phyloP scores from a whole-genome alignment of 2,888 invertebrate genomes.

The Choreutis nemorana region DNA sequence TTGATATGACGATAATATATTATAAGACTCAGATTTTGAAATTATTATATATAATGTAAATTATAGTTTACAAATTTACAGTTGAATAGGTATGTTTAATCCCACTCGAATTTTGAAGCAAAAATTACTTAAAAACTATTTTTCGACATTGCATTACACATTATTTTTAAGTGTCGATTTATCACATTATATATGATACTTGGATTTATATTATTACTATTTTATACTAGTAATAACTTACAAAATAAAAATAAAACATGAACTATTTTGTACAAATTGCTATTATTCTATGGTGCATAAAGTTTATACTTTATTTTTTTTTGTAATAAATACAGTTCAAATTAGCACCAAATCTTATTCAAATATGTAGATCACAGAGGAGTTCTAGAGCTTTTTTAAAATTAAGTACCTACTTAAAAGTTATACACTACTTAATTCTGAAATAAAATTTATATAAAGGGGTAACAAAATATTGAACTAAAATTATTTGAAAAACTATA shows the following conservation, averaged over 20 bases:
- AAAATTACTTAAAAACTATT: too few relatives aligned
- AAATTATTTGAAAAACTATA: conserved; percentile 24
- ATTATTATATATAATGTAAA: conserved; percentile 1
- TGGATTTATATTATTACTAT: too few relatives aligned
- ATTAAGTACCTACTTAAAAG: conserved; percentile 11
- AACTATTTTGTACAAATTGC: conserved; percentile 23
- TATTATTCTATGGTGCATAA: too few relatives aligned
- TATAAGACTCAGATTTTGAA: not conserved
- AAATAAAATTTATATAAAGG: conserved; percentile 27
- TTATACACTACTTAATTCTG: conserved; percentile 9
- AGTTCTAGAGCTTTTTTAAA: conserved; percentile 55
- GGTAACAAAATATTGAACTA: conserved; percentile 48
- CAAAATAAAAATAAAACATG: too few relatives aligned
- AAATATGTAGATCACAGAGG: conserved; percentile 60
- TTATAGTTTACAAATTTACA: conserved; percentile 3
- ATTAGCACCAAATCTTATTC: conserved; percentile 24
- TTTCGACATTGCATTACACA: too few relatives aligned
- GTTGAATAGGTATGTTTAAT: conserved; percentile 23
- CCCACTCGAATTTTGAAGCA: conserved; percentile 20
- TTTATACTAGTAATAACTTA: too few relatives aligned
- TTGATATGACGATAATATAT: too few relatives aligned
- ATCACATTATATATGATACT: too few relatives aligned
- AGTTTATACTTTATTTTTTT: too few relatives aligned
- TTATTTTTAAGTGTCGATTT: too few relatives aligned
- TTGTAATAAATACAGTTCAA: conserved; percentile 12